A percentile compares a stretch with the other conserved stretches of the same genome.
Evolutionary conservation across 1,140 invertebrate genomes (phyloP).

Genomic region (Pachypeltis micranthus): DNA sequence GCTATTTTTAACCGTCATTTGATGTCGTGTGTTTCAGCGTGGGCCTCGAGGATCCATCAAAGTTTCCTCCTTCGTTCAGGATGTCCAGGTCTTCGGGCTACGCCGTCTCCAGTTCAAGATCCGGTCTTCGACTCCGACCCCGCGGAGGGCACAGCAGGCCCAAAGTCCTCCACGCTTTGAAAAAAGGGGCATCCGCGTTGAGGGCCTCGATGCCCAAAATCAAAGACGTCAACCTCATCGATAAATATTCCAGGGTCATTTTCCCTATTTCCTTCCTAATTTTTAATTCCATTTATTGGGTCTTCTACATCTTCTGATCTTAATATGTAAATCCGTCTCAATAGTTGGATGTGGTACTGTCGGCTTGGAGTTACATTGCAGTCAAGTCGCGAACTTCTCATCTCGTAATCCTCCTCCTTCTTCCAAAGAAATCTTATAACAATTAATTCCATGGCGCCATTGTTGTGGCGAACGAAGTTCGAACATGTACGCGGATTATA

Average conservation of each 20-base stretch:
- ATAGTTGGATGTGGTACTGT: no score
- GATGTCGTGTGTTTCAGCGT: not conserved
- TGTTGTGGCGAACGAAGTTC: no score
- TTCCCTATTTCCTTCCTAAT: conserved; percentile 89
- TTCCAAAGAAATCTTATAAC: no score
- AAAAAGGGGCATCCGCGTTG: conserved; percentile 61
- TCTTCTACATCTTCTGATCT: conserved; percentile 64
- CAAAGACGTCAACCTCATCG: conserved; percentile 93
- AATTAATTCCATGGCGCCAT: no score
- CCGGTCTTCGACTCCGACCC: conserved; percentile 19
- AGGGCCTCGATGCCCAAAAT: conserved; percentile 81
- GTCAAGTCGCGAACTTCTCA: no score
- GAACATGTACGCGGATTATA: no score
- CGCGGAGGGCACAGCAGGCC: conserved; percentile 40
- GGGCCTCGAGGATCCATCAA: conserved; percentile 43
- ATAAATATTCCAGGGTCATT: conserved; percentile 86
- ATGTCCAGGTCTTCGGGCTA: conserved; percentile 47
- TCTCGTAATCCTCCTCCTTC: no score
- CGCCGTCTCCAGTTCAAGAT: conserved; percentile 24
- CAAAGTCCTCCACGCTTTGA: conserved; percentile 63
- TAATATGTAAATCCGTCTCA: no score
- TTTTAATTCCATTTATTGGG: conserved; percentile 90
- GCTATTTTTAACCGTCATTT: no score
- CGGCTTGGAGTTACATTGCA: no score
- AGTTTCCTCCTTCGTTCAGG: conserved; percentile 68